phyloP scores from a whole-genome alignment of 1,140 invertebrate species.

The Halyomorpha halys region DNA sequence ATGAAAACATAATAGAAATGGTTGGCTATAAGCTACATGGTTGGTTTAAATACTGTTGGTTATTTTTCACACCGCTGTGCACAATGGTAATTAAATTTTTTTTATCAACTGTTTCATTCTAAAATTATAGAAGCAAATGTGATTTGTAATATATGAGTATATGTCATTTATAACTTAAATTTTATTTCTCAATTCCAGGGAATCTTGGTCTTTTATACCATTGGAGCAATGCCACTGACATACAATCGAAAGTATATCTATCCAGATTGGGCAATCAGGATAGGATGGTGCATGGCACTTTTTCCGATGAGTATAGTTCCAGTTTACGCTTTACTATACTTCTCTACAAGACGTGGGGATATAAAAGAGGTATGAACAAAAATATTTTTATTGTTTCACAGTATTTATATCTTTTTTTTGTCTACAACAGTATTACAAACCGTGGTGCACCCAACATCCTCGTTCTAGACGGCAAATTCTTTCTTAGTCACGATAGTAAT shows the following conservation, averaged over 20 bases:
- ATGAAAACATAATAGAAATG: slow-evolving; percentile 54
- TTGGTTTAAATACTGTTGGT: slow-evolving; percentile 48
- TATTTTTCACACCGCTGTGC: slow-evolving; percentile 46
- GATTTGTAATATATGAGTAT: background rate
- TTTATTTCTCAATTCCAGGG: slow-evolving; percentile 41
- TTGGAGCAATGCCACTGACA: slow-evolving; percentile 52
- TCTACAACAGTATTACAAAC: too few relatives aligned
- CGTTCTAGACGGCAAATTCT: too few relatives aligned
- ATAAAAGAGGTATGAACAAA: slow-evolving; percentile 39
- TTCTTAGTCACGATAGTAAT: too few relatives aligned
- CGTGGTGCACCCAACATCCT: too few relatives aligned
- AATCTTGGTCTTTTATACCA: slow-evolving; percentile 57
- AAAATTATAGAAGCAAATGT: background rate
- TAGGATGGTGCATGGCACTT: slow-evolving; percentile 60
- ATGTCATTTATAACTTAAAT: background rate
- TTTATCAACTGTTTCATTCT: background rate
- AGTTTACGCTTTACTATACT: slow-evolving; percentile 48
- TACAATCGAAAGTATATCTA: slow-evolving; percentile 56
- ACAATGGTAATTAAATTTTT: slow-evolving; percentile 41
- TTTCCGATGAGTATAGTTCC: slow-evolving; percentile 67
- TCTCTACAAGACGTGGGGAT: slow-evolving; percentile 37
- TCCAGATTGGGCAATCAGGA: slow-evolving; percentile 60
- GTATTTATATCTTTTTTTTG: too few relatives aligned
- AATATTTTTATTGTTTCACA: too few relatives aligned
- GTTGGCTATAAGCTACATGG: slow-evolving; percentile 42